Conservation (phyloP, 2,888 invertebrate species). For the Apomyelois bistriatella region DNA sequence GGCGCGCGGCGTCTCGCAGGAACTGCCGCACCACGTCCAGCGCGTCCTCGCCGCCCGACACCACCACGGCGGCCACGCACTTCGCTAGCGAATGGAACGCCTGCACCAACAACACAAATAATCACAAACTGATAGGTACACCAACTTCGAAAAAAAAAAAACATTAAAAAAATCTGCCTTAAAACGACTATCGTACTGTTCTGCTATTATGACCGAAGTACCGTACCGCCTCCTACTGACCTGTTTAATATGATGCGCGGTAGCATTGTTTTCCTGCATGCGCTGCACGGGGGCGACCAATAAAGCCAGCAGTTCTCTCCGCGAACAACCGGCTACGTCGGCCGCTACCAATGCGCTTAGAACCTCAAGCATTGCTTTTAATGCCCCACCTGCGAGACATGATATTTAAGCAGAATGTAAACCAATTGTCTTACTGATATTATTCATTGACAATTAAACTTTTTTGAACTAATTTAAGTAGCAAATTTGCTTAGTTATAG, state of each 20-base stretch:
- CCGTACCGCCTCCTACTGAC: no score
- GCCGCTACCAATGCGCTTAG: conserved; percentile 94
- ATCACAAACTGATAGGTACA: no score
- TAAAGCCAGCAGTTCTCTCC: conserved; percentile 88
- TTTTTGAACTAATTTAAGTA: no score
- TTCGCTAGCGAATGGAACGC: conserved; percentile 98
- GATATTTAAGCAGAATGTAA: no score
- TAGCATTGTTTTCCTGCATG: conserved; percentile 62
- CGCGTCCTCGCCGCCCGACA: conserved; percentile 83
- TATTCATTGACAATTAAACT: no score
- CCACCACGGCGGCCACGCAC: conserved; percentile 95
- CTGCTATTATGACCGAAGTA: no score
- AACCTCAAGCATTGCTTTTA: conserved; percentile 94
- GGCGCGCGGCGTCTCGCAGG: conserved; percentile 86
- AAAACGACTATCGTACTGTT: no score
- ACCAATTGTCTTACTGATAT: neutral
- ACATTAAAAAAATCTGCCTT: no score
- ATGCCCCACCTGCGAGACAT: conserved; percentile 85
- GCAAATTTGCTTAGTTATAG: no score
- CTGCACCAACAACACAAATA: conserved; percentile 46
- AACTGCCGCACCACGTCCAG: conserved; percentile 66
- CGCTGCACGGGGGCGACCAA: conserved; percentile 85
- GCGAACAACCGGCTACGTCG: conserved; percentile 88
- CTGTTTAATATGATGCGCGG: conserved; percentile 82
- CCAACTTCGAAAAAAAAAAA: no score